Evolutionary conservation across 2,113 vertebrate genomes (phyloP).

Genomic region (Fulmarus glacialis): DNA sequence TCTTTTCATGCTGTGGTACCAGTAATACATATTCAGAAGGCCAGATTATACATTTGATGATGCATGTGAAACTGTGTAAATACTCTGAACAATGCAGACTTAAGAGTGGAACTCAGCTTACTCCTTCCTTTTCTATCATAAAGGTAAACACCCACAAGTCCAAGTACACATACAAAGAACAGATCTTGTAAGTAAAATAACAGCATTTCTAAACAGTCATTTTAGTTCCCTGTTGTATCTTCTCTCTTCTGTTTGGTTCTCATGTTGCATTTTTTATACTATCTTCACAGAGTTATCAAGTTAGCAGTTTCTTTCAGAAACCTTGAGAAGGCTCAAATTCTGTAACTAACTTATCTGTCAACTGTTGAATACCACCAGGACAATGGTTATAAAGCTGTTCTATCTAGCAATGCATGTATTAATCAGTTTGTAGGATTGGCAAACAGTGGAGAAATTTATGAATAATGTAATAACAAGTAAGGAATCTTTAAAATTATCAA

Average conservation of each 20-base stretch:
- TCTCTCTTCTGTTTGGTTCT: not conserved
- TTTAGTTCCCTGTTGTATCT: not conserved
- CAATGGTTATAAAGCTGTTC: not conserved
- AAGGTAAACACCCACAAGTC: not conserved
- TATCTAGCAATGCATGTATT: not conserved
- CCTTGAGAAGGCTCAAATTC: not conserved
- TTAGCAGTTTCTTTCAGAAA: not conserved
- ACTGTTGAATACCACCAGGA: not conserved
- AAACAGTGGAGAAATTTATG: not conserved
- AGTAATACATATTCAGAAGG: not conserved
- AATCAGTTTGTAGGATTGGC: not conserved
- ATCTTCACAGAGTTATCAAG: not conserved
- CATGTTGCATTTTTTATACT: not conserved
- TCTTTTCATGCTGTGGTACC: not conserved
- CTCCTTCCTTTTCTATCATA: not conserved
- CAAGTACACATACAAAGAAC: not conserved
- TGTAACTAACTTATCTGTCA: not conserved
- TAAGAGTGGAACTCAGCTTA: not conserved
- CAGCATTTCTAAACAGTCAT: not conserved
- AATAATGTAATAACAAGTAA: not conserved
- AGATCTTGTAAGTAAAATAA: not conserved
- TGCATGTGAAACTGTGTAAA: not conserved
- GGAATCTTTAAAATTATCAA: not conserved
- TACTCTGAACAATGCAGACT: not conserved
- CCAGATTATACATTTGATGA: not conserved